These are phyloP conservation scores for Sturmia bella DNA, from an alignment of 2,888 invertebrate species.

Conservation along the genomic window DNA sequence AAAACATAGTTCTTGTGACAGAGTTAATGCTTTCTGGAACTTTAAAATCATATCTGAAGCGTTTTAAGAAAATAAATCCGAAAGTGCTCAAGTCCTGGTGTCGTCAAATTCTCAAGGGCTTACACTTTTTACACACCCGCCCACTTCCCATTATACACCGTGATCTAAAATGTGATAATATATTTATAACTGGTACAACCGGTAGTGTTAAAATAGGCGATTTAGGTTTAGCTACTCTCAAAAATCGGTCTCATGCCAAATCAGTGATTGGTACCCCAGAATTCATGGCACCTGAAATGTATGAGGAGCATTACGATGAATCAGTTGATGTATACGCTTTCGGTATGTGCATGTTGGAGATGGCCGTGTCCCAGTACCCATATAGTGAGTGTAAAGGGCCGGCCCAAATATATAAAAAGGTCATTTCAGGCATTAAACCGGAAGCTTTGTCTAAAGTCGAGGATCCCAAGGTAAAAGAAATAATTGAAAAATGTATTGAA, in stretches of 20 bases:
- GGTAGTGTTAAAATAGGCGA: conserved; percentile 99
- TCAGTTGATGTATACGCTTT: conserved; percentile 99
- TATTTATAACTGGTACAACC: conserved; percentile 99
- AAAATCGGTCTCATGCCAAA: conserved; percentile 99
- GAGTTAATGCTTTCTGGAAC: conserved; percentile 99
- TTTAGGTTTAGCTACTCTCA: conserved; percentile 97
- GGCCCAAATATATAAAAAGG: conserved; percentile 99
- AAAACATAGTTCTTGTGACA: conserved; percentile 99
- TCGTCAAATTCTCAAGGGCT: conserved; percentile 97
- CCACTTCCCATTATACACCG: conserved; percentile 98
- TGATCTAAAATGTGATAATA: conserved; percentile 98
- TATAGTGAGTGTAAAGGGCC: conserved; percentile 99
- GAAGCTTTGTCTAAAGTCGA: conserved; percentile 97
- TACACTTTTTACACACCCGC: conserved; percentile 97
- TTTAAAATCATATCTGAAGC: conserved; percentile 96
- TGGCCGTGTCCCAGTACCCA: conserved; percentile 99
- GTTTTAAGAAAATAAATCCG: conserved; percentile 98
- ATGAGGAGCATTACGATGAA: conserved; percentile 99
- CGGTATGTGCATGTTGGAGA: conserved; percentile 99
- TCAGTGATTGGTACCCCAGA: conserved; percentile 92
- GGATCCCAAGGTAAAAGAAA: conserved; percentile 96
- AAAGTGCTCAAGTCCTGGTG: conserved; percentile 99
- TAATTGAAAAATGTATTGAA: conserved; percentile 97
- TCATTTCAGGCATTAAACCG: conserved; percentile 97
- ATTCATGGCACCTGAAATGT: conserved; percentile 96